Base-by-base conservation (phyloP, 2,888 invertebrate species). In the Drosophila paranaensis region DNA sequence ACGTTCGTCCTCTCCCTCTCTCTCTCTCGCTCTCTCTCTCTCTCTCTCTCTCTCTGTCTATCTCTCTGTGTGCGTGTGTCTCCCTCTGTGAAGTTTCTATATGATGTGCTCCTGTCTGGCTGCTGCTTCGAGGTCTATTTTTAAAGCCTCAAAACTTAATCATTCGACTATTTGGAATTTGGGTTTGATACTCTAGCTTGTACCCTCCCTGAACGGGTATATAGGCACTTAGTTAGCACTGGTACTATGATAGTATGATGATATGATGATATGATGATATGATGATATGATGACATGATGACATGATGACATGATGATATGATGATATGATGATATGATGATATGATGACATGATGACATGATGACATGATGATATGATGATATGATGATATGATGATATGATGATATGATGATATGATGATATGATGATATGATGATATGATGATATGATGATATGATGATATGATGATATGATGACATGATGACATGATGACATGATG, bases 71-170 rank as follows among this genome's bases (percentile, higher is more conserved):
- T 45, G 8, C 2, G 6, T 11, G 25, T 14, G n/a, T 53, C 10
- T 42, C 25, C 42, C 13, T 25, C 20, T 30, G 20, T 16, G 4
- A 13, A 20, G 27, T 30, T 55, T 46, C 48, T 37, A 25, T 43
- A 20, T 51, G 50, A 50, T 37, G 33, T 45, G 25, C 16, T 27
- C 16, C 37, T 13, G 48, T 11, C 35, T 48, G 56, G 25, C 46
- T 56, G 55, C 45, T 43, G 33, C 27, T 33, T 2, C 27, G 46
- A 35, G 39, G 27, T 54, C 62, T 76, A 76, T 77, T 71, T 77
- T 66, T 77, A 71, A 46, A 63, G 39, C 71, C 81, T 39, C 51
- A 66, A 50, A 63, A 77, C 72, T 80, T 66, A 81, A 81, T 77
- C 72, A 71, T 77, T 61, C 40, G 45, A 71, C 50, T 66, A 77